Conservation (phyloP, 1,140 invertebrate genomes). For the Sweltsa coloradensis region DNA sequence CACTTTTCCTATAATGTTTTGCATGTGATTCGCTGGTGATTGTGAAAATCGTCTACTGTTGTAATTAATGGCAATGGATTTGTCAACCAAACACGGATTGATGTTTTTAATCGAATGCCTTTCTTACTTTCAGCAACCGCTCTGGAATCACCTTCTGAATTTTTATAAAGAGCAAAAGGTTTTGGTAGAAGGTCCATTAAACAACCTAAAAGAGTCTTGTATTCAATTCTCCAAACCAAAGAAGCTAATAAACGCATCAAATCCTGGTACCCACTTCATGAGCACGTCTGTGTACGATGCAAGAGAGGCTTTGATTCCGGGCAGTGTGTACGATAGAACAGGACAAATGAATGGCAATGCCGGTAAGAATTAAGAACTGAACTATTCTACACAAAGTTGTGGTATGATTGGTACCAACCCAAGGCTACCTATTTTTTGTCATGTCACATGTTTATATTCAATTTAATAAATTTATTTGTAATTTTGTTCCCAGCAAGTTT, state of each 20-base stretch:
- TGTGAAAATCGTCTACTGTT: no score
- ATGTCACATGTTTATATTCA: no score
- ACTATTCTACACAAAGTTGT: no score
- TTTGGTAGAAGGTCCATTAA: slow-evolving; percentile 94
- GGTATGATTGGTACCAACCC: no score
- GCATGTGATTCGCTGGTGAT: no score
- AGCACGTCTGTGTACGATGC: slow-evolving; percentile 89
- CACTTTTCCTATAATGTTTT: not conserved
- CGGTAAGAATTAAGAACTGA: slow-evolving; percentile 2
- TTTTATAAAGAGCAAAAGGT: slow-evolving; percentile 98
- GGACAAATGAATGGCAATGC: slow-evolving; percentile 19
- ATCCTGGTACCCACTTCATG: slow-evolving; percentile 96
- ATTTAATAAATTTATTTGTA: no score
- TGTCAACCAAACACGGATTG: no score
- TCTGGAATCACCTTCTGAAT: slow-evolving; percentile 96
- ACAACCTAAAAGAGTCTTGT: slow-evolving; percentile 91
- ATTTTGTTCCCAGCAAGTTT: no score
- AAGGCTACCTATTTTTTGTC: no score
- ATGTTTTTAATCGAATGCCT: no score
- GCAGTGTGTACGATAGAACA: slow-evolving; percentile 60
- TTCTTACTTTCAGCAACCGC: slow-evolving; percentile 55
- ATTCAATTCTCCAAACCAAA: slow-evolving; percentile 97
- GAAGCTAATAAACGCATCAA: slow-evolving; percentile 83
- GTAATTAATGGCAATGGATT: no score
- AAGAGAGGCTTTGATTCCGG: slow-evolving; percentile 78